Conservation (phyloP, 2,797 vertebrate genomes). For the Pseudotriccus pelzelni region DNA sequence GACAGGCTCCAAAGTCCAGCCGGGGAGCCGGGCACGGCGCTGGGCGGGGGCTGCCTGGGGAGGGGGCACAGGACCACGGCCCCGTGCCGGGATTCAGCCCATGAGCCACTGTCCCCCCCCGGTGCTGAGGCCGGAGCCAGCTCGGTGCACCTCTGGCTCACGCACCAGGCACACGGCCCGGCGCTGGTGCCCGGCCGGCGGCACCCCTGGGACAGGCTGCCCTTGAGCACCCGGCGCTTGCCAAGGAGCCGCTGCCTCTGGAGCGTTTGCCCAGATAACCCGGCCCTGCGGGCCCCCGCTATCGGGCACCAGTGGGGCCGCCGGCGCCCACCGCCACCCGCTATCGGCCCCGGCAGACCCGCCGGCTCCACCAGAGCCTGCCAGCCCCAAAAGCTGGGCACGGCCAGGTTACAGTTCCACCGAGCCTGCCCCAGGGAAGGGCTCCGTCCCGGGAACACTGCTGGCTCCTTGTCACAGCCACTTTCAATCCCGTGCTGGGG, state of each 20-base stretch:
- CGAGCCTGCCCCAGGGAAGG: not conserved
- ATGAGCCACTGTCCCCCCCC: fast-evolving
- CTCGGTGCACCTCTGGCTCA: fast-evolving
- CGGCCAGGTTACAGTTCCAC: not conserved
- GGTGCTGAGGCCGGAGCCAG: not conserved
- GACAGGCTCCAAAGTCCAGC: constrained; percentile 37
- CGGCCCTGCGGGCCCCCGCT: fast-evolving
- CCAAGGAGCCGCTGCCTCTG: not conserved
- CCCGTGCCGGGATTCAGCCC: no score
- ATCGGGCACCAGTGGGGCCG: fast-evolving
- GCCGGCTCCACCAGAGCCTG: not conserved
- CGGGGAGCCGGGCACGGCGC: fast-evolving
- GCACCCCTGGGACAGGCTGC: not conserved
- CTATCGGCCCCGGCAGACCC: not conserved
- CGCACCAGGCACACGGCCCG: fast-evolving
- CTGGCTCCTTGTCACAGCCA: not conserved
- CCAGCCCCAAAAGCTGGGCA: not conserved
- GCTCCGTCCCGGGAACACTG: fast-evolving
- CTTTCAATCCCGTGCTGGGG: not conserved
- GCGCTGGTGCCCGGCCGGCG: not conserved
- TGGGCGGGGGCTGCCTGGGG: not conserved
- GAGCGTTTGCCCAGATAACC: fast-evolving
- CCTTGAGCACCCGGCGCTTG: not conserved
- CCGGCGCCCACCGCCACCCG: fast-evolving
- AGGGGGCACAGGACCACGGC: fast-evolving